Percentiles rank a stretch among this genome's conserved stretches.
These are phyloP conservation scores for Scomberomorus guttatus DNA, from an alignment of 2,797 vertebrate genomes.

Conservation along the genomic window DNA sequence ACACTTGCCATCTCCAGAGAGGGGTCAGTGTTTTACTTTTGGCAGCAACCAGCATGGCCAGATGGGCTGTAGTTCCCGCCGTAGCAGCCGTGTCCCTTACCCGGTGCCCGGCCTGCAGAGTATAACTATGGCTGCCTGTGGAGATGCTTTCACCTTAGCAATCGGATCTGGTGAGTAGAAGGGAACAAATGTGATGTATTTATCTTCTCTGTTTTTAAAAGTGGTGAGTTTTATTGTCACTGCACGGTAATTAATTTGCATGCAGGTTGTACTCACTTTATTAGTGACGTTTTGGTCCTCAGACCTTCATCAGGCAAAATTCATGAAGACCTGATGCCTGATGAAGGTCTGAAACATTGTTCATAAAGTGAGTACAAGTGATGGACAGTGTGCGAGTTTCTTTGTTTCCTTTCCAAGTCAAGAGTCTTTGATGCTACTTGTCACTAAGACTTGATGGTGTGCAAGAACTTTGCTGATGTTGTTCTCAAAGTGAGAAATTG, in stretches of 20 bases:
- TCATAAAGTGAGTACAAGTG: background rate
- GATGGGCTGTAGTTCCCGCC: constrained; percentile 89
- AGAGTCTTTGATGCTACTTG: too few relatives aligned
- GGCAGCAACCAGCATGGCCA: constrained; percentile 99
- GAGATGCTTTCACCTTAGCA: constrained; percentile 96
- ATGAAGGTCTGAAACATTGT: background rate
- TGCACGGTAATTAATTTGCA: background rate
- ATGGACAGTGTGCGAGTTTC: too few relatives aligned
- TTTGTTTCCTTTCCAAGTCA: too few relatives aligned
- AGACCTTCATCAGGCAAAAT: background rate
- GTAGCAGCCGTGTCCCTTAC: constrained; percentile 90
- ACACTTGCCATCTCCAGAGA: constrained; percentile 79
- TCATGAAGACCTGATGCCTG: background rate
- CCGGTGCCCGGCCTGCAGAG: constrained; percentile 89
- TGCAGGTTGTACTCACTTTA: background rate
- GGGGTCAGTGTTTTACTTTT: constrained; percentile 94
- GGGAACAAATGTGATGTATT: background rate
- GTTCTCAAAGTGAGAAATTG: background rate
- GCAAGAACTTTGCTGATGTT: background rate
- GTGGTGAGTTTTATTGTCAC: background rate
- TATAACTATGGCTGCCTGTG: constrained; percentile 92
- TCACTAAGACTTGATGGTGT: background rate
- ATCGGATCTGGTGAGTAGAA: constrained; percentile 90
- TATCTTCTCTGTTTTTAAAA: background rate
- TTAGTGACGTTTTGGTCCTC: background rate